Percentiles rank a stretch among this genome's conserved stretches.
phyloP scores from a whole-genome alignment of 2,888 invertebrate genomes.

The Drosophila multiciliata region DNA sequence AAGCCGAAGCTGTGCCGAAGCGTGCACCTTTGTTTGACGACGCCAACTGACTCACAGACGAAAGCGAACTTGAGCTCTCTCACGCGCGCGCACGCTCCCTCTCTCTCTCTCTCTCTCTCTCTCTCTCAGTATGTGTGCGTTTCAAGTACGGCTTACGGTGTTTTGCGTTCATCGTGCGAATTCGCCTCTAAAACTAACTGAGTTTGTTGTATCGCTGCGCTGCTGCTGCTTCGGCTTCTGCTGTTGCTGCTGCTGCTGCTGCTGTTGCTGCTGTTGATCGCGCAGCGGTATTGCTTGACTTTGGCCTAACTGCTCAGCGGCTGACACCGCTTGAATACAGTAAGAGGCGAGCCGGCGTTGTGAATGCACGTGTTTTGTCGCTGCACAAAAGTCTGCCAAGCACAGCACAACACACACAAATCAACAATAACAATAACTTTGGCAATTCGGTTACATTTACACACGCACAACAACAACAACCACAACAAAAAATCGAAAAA shows the following conservation, averaged over 20 bases:
- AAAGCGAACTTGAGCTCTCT: conserved; percentile 58
- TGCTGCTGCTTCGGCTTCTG: neutral
- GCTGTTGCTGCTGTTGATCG: conserved; percentile 11
- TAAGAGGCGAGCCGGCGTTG: conserved; percentile 85
- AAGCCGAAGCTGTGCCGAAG: conserved; percentile 10
- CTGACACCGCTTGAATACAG: conserved; percentile 84
- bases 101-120: conserved; percentile 15
- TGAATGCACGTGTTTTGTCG: conserved; percentile 84
- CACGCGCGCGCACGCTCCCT: conserved; percentile 1
- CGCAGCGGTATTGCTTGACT: conserved; percentile 63
- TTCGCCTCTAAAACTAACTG: conserved; percentile 72
- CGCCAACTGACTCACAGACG: conserved; percentile 56
- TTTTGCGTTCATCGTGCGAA: conserved; percentile 64
- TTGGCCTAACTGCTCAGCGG: conserved; percentile 83
- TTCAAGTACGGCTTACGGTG: conserved; percentile 76
- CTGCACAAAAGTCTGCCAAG: conserved; percentile 51
- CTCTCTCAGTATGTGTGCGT: conserved; percentile 13
- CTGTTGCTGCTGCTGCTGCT: conserved; percentile 12
- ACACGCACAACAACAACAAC: conserved; percentile 21
- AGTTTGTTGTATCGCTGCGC: conserved; percentile 60
- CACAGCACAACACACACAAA: conserved; percentile 18
- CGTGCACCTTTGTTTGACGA: conserved; percentile 9
- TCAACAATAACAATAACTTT: conserved; percentile 24
- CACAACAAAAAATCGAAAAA: conserved; percentile 26
- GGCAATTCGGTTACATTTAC: conserved; percentile 27